Conservation (phyloP, 2,797 vertebrate species). For the Danio albolineatus region DNA sequence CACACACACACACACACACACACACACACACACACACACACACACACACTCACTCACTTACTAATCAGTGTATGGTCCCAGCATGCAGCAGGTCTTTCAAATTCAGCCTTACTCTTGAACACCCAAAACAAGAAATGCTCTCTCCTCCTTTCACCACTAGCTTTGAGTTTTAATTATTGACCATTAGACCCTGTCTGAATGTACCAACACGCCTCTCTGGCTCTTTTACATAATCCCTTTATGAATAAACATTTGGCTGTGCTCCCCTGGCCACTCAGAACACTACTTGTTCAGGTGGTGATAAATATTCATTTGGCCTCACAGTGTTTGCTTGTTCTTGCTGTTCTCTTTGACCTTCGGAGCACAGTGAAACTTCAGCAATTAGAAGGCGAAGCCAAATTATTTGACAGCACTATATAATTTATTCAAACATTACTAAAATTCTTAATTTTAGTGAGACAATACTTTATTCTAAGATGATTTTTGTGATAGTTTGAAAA, state of each 20-base stretch:
- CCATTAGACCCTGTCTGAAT: constrained; percentile 63
- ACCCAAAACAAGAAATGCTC: constrained; percentile 54
- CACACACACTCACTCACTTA: constrained; percentile 19
- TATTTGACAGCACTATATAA: not conserved
- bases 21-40: constrained; percentile 22
- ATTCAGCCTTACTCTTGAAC: constrained; percentile 45
- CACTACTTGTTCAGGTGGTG: constrained; percentile 60
- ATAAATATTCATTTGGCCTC: constrained; percentile 69
- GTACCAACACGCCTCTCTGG: constrained; percentile 63
- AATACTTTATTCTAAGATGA: not conserved
- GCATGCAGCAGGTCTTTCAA: constrained; percentile 46
- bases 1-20: constrained; percentile 22
- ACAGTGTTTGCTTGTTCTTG: constrained; percentile 50
- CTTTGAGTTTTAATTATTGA: constrained; percentile 60
- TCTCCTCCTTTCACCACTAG: constrained; percentile 54
- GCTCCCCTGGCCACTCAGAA: constrained; percentile 59
- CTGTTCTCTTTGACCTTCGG: constrained; percentile 48
- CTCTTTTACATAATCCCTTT: constrained; percentile 71
- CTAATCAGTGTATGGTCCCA: constrained; percentile 37
- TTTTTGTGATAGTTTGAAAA: not conserved
- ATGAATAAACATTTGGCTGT: constrained; percentile 70
- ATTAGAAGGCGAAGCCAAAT: constrained; percentile 9
- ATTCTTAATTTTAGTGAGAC: not conserved
- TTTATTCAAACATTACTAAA: not conserved
- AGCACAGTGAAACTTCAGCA: constrained; percentile 37